phyloP scores from a whole-genome alignment of 2,113 vertebrate species.

The Dasyprocta punctata region DNA sequence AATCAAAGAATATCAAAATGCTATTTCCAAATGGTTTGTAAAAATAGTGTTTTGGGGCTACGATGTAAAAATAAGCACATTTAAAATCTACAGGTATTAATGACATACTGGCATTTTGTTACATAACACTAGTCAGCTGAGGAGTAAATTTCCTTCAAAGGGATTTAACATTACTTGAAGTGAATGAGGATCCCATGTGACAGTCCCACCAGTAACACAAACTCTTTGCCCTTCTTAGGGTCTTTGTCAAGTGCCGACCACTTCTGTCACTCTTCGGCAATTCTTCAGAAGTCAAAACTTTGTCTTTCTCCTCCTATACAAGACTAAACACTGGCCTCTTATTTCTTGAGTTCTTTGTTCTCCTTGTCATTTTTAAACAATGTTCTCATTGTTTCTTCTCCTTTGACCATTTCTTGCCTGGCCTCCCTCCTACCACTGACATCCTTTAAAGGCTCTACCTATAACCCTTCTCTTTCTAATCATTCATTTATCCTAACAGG shows the following conservation, averaged over 20 bases:
- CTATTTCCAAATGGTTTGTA: constrained; percentile 75
- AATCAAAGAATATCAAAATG: constrained; percentile 63
- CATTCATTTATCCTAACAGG: not conserved
- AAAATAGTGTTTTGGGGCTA: constrained; percentile 71
- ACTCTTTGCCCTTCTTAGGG: not conserved
- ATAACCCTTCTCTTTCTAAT: not conserved
- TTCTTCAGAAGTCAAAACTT: not conserved
- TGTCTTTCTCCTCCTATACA: not conserved
- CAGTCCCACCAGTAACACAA: not conserved
- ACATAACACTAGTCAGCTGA: not conserved
- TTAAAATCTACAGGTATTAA: constrained; percentile 71
- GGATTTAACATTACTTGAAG: not conserved
- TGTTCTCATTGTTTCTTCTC: not conserved
- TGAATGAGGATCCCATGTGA: not conserved
- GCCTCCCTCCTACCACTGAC: not conserved
- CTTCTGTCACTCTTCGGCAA: not conserved
- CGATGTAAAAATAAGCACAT: constrained; percentile 45
- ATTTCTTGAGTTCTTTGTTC: not conserved
- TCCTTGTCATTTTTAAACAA: not conserved
- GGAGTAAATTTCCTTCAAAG: constrained; percentile 16
- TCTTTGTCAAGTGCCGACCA: not conserved
- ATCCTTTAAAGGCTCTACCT: not conserved
- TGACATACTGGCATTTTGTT: constrained; percentile 58
- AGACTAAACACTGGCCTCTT: not conserved
- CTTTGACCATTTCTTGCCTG: not conserved